phyloP scores from a whole-genome alignment of 2,113 vertebrate genomes.

The Glaucomys volans region DNA sequence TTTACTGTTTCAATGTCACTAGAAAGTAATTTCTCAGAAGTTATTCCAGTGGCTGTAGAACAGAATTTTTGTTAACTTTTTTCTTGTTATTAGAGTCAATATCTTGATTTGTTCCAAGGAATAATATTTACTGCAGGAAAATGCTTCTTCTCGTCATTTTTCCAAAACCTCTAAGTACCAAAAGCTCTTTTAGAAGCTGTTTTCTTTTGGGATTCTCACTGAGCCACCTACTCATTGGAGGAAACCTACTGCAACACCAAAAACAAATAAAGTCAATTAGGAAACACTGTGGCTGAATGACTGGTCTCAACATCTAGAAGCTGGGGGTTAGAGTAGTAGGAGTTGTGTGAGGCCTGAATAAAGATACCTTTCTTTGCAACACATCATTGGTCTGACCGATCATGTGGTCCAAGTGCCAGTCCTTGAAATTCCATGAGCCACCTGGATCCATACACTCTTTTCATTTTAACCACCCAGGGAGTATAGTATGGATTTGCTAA shows the following conservation, averaged over 20 bases:
- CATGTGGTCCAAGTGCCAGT: background rate
- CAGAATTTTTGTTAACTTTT: conserved; percentile 66
- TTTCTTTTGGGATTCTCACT: conserved; percentile 71
- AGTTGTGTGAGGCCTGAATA: background rate
- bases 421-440: conserved; percentile 24
- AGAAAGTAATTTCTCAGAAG: conserved; percentile 81
- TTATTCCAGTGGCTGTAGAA: conserved; percentile 62
- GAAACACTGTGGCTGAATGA: conserved; percentile 29
- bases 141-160: conserved; percentile 68
- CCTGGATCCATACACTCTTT: background rate
- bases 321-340: background rate
- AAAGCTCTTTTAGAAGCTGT: conserved; percentile 73
- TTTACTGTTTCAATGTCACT: conserved; percentile 73
- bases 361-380: conserved; percentile 45
- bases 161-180: conserved; percentile 67
- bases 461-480: background rate
- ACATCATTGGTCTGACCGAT: background rate
- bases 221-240: conserved; percentile 53
- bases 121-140: conserved; percentile 79
- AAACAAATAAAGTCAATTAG: conserved; percentile 73
- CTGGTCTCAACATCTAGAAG: background rate
- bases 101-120: conserved; percentile 65
- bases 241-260: conserved; percentile 72
- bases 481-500: background rate
- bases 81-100: conserved; percentile 66